Conservation (phyloP, 53 echinoderm and acorn worm genomes). For the Antedon mediterranea region DNA sequence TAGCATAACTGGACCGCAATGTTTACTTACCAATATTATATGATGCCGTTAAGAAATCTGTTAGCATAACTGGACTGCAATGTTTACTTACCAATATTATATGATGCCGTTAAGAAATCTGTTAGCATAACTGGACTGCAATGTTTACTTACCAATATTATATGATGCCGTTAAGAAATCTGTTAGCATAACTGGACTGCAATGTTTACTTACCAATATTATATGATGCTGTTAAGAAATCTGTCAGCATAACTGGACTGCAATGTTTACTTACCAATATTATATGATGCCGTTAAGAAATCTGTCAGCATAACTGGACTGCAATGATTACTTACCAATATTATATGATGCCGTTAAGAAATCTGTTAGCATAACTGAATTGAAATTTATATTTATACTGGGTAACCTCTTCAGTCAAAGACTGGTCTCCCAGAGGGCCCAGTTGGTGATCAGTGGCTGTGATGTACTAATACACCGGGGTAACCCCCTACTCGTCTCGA, state of each 20-base stretch:
- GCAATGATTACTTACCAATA: slow-evolving; percentile 62
- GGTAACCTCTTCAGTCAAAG: too few relatives aligned
- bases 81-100: slow-evolving; percentile 75
- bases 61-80: slow-evolving; percentile 63
- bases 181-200: slow-evolving; percentile 59
- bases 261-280: slow-evolving; percentile 73
- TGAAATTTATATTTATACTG: too few relatives aligned
- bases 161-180: slow-evolving; percentile 90
- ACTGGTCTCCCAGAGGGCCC: too few relatives aligned
- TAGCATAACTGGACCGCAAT: too few relatives aligned
- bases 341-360: slow-evolving; percentile 85
- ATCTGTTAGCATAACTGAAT: slow-evolving; percentile 65
- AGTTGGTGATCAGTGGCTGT: too few relatives aligned
- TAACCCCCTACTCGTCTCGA: too few relatives aligned
- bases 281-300: slow-evolving; percentile 81
- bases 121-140: slow-evolving; percentile 65
- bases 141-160: slow-evolving; percentile 70
- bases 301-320: slow-evolving; percentile 73
- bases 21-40: slow-evolving; percentile 80
- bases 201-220: slow-evolving; percentile 73
- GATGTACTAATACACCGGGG: too few relatives aligned
- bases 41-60: slow-evolving; percentile 80
- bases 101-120: slow-evolving; percentile 82
- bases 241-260: slow-evolving; percentile 64
- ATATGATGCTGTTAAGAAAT: slow-evolving; percentile 85